These are phyloP conservation scores for Brachionus asplanchnoidis DNA, from an alignment of 1,140 invertebrate genomes.

Conservation along the genomic window DNA sequence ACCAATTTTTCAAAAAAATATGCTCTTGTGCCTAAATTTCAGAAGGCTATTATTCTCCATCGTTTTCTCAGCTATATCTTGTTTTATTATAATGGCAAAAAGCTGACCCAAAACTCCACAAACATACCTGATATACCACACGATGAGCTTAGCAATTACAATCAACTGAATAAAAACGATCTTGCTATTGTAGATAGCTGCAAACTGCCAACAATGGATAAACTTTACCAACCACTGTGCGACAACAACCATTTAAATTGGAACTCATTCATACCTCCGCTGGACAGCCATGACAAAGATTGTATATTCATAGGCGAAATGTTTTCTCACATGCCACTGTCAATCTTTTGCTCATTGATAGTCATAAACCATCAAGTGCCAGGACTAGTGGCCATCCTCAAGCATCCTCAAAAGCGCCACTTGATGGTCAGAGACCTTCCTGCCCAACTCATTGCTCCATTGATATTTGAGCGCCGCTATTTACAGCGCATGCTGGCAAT, in stretches of 20 bases:
- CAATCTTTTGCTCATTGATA: slow-evolving; percentile 25
- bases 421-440: slow-evolving; percentile 28
- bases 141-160: neutral
- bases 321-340: slow-evolving; percentile 21
- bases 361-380: slow-evolving; percentile 32
- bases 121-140: neutral
- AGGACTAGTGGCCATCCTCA: neutral
- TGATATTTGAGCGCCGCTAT: slow-evolving; percentile 22
- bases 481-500: neutral
- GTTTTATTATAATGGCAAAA: neutral
- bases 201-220: neutral
- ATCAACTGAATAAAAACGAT: neutral
- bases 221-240: neutral
- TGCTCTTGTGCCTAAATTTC: slow-evolving; percentile 36
- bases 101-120: neutral
- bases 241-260: neutral
- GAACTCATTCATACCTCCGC: slow-evolving; percentile 24
- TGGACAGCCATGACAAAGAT: neutral
- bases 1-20: neutral
- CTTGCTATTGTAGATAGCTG: neutral
- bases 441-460: neutral
- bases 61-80: slow-evolving; percentile 13
- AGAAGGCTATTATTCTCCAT: slow-evolving; percentile 36
- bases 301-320: slow-evolving; percentile 36
- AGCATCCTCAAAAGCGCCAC: slow-evolving; percentile 6